Conservation (phyloP, 2,113 vertebrate species). For the Prietella phreatophila region DNA sequence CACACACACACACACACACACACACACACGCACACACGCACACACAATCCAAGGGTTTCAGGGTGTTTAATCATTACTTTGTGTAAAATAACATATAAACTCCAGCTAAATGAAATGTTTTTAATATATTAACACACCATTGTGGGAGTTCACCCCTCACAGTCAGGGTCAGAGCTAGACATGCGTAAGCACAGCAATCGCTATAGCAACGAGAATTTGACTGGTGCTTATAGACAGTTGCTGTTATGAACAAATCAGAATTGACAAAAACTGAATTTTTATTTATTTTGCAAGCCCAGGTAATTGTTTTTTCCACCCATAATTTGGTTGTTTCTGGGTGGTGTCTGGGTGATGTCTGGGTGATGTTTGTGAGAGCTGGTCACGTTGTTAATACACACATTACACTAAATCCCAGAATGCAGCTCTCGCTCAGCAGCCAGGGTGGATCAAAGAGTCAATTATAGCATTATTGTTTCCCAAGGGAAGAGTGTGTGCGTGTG, state of each 20-base stretch:
- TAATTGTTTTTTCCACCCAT: neutral
- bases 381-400: neutral
- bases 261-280: neutral
- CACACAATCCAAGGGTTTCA: neutral
- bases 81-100: neutral
- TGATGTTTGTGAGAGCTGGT: neutral
- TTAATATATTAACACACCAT: neutral
- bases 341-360: too few species aligned
- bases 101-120: neutral
- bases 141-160: neutral
- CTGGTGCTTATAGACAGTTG: neutral
- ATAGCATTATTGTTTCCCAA: neutral
- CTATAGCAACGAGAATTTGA: neutral
- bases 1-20: conserved; percentile 2
- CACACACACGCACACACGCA: neutral
- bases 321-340: neutral
- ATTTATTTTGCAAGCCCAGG: neutral
- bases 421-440: neutral
- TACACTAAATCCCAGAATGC: neutral
- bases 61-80: neutral
- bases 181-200: neutral
- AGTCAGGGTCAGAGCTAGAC: neutral
- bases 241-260: neutral
- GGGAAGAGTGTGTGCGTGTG: neutral
- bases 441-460: neutral